Base-by-base conservation (phyloP, 2,113 vertebrate genomes). In the Spea multiplicata region DNA sequence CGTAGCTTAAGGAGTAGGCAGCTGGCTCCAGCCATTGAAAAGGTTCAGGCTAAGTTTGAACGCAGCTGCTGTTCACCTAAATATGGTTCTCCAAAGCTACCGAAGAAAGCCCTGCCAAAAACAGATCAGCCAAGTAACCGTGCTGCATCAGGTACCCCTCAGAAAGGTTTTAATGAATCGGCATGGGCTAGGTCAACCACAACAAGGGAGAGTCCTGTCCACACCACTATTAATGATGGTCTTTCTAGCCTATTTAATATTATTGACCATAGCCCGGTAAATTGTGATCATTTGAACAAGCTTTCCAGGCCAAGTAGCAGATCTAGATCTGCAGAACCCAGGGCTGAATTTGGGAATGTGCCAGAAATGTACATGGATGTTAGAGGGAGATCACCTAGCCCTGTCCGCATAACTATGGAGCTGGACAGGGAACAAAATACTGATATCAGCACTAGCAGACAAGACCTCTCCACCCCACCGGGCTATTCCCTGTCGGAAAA, bases 221-320 rank as follows among this genome's bases (percentile, higher is more conserved):
- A 99, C 86, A 96, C 96, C 45, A 98, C 96, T 86, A 99, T 99
- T 89, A 98, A 95, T 0, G 96, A 99, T 3, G 97, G 97, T 52
- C 95, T 99, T 81, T 99, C 97, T 88, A 99, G 97, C 88, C 93
- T 99, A 84, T 99, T 99, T 88, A 98, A 95, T 88, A 98, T 99
- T 86, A 97, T 99, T 16, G 97, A 98, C 89, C 97, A 98, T 83
- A 96, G 93, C 5, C 96, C 96, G 0, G 89, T 93, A 52, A 89
- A 83, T 72, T 94, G 91, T 47, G 97, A 98, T 78, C 72, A 89
- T 81, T 83, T 91, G 55, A 94, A 93, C 85, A 98, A 96, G 89
- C 95, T 95, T 79, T 85, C 88, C 64, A 93, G 93, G 81, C 94
- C 95, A 3, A 91, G 90, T n/a, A 95, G 92, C 78, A 90, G 93